Conservation (phyloP, 2,113 vertebrate species). For the Crotalus viridis region DNA sequence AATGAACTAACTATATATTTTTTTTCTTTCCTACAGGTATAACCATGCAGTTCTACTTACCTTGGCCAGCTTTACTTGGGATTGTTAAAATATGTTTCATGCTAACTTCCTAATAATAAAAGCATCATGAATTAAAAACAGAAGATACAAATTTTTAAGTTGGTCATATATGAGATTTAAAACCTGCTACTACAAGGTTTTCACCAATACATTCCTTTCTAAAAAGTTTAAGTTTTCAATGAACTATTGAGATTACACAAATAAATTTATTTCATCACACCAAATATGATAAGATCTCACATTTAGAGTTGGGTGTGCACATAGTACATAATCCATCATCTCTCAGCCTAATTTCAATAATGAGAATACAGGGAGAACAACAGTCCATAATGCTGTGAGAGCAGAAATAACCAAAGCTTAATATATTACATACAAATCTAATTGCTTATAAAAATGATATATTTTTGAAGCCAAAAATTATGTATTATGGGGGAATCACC, state of each 20-base stretch:
- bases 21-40: conserved; percentile 32
- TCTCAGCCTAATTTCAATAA: neutral
- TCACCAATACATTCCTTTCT: neutral
- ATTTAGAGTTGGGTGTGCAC: neutral
- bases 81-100: conserved; percentile 2
- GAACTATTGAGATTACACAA: neutral
- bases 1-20: conserved; percentile 26
- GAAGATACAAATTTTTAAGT: conserved; percentile 28
- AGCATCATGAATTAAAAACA: conserved; percentile 8
- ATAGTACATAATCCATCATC: neutral
- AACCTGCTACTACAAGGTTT: neutral
- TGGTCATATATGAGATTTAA: neutral
- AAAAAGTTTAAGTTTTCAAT: neutral
- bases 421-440: neutral
- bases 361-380: neutral
- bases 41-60: neutral
- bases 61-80: neutral
- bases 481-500: neutral
- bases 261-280: neutral
- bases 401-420: neutral
- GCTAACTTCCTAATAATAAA: neutral
- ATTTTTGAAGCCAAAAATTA: neutral
- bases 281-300: neutral
- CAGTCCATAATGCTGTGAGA: neutral
- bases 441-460: neutral